These are phyloP conservation scores for Spodoptera picta DNA, from an alignment of 2,888 invertebrate genomes.

Conservation along the genomic window DNA sequence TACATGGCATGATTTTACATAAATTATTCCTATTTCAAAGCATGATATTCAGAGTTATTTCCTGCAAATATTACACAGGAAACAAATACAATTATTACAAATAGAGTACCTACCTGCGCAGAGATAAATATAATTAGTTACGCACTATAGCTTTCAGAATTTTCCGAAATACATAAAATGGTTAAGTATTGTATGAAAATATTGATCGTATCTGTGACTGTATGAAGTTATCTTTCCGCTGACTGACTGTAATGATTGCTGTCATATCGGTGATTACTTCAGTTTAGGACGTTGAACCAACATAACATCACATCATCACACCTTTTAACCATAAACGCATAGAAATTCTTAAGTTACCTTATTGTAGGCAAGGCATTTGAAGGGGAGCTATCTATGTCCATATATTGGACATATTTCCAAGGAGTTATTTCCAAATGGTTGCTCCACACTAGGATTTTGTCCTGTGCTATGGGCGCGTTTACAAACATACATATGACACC, in stretches of 20 bases:
- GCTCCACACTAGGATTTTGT: too few relatives aligned
- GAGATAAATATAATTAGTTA: neutral
- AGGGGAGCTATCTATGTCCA: too few relatives aligned
- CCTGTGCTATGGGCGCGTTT: too few relatives aligned
- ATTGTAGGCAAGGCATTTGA: too few relatives aligned
- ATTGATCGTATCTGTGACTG: conserved; percentile 3
- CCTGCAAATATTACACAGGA: neutral
- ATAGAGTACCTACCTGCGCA: neutral
- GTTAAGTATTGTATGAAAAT: neutral
- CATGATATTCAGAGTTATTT: neutral
- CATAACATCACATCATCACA: too few relatives aligned
- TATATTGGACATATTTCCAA: too few relatives aligned
- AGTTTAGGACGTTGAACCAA: too few relatives aligned
- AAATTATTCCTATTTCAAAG: too few relatives aligned
- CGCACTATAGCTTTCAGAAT: conserved; percentile 12
- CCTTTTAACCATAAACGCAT: too few relatives aligned
- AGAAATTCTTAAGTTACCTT: too few relatives aligned
- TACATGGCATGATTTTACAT: neutral
- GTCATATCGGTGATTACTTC: neutral
- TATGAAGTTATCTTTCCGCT: conserved; percentile 8
- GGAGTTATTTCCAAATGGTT: too few relatives aligned
- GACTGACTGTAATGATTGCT: conserved; percentile 6
- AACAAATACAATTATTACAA: neutral
- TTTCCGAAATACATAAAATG: neutral
- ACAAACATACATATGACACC: too few relatives aligned